These are phyloP conservation scores for Philhelius pedissequus DNA, from an alignment of 2,888 invertebrate genomes.

Conservation along the genomic window DNA sequence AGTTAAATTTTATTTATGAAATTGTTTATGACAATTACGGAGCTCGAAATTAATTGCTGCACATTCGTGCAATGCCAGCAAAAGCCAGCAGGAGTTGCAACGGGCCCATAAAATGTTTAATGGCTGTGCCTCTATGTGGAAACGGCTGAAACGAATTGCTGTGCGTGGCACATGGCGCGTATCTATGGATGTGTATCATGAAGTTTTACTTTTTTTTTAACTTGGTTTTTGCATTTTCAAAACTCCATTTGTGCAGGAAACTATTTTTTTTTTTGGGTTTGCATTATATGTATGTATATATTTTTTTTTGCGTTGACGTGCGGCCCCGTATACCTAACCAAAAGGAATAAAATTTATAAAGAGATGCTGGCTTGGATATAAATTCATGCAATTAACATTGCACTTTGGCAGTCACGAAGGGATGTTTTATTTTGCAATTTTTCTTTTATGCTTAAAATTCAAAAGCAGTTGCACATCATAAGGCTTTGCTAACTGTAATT, in stretches of 20 bases:
- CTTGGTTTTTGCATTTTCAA: slow-evolving; percentile 2
- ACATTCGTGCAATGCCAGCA: slow-evolving; percentile 60
- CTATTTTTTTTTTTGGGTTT: background rate
- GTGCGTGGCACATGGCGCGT: slow-evolving; percentile 55
- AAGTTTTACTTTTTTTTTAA: slow-evolving; percentile 8
- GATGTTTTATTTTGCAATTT: background rate
- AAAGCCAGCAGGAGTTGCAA: slow-evolving; percentile 28
- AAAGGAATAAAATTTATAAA: slow-evolving; percentile 18
- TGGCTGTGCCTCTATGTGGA: slow-evolving; percentile 35
- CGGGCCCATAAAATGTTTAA: slow-evolving; percentile 53
- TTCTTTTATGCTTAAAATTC: background rate
- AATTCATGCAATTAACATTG: slow-evolving; percentile 32
- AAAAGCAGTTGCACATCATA: background rate
- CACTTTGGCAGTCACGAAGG: slow-evolving; percentile 23
- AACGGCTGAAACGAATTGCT: slow-evolving; percentile 50
- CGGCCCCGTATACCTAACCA: background rate
- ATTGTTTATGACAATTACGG: slow-evolving; percentile 67
- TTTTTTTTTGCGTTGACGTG: slow-evolving; percentile 12
- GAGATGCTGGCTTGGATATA: background rate
- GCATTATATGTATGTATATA: background rate
- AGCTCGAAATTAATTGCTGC: slow-evolving; percentile 63
- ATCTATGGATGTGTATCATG: background rate
- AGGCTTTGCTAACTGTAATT: slow-evolving; percentile 8
- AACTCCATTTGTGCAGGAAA: slow-evolving; percentile 13
- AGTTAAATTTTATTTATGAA: slow-evolving; percentile 68